Conservation (phyloP, 2,113 vertebrate genomes). For the Gymnogyps californianus region DNA sequence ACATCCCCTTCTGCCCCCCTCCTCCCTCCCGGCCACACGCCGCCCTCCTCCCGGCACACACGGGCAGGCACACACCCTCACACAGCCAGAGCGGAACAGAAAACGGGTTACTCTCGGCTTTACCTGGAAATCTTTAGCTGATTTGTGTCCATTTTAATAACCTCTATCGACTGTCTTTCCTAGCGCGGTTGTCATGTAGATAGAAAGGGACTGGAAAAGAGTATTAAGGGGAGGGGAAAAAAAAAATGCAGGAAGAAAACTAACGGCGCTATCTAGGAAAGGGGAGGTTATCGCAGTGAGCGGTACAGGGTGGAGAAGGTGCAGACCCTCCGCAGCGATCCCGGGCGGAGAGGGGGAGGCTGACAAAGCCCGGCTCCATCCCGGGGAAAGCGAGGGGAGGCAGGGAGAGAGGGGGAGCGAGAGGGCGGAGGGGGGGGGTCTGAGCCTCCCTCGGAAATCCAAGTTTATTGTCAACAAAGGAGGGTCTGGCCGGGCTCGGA, state of each 20-base stretch:
- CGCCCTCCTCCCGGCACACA: neutral
- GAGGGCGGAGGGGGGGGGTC: neutral
- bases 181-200: neutral
- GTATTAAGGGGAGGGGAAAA: neutral
- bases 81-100: neutral
- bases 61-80: neutral
- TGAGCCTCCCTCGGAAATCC: neutral
- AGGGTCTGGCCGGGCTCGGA: neutral
- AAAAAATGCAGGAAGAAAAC: neutral
- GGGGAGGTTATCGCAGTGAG: neutral
- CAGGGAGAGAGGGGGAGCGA: neutral
- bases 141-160: slow-evolving; percentile 14
- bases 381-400: neutral
- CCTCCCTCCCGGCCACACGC: neutral
- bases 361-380: slow-evolving; percentile 2
- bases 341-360: neutral
- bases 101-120: neutral
- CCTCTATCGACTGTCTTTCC: neutral
- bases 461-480: slow-evolving; percentile 39
- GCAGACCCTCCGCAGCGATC: neutral
- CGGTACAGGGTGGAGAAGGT: neutral
- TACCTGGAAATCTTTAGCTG: slow-evolving; percentile 44
- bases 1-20: neutral
- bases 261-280: neutral
- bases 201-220: neutral